phyloP scores from a whole-genome alignment of 2,113 vertebrate genomes.

The Nothocercus nigrocapillus region DNA sequence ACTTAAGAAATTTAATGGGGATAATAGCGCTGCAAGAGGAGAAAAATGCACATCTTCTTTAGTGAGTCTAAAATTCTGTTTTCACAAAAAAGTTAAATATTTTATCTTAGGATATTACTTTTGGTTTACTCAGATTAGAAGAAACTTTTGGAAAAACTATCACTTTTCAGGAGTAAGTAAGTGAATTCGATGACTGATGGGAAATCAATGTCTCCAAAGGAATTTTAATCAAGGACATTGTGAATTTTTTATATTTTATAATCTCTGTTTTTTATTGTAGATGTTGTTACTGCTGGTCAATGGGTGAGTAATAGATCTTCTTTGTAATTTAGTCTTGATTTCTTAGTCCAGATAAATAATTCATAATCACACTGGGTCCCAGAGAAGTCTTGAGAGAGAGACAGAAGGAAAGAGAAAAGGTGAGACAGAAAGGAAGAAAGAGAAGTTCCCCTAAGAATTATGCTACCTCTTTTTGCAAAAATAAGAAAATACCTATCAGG shows the following conservation, averaged over 20 bases:
- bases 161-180: not conserved
- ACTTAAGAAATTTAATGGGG: not conserved
- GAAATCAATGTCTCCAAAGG: not conserved
- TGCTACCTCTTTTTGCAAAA: not conserved
- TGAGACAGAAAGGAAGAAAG: not conserved
- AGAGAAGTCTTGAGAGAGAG: not conserved
- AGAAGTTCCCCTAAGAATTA: not conserved
- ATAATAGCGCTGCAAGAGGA: not conserved
- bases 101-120: not conserved
- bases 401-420: not conserved
- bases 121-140: not conserved
- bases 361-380: not conserved
- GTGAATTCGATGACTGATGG: not conserved
- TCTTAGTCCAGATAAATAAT: slow-evolving; percentile 33
- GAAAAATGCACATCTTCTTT: not conserved
- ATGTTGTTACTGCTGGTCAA: slow-evolving; percentile 10
- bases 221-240: not conserved
- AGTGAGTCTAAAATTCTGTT: not conserved
- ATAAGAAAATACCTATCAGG: slow-evolving; percentile 9
- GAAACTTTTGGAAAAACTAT: not conserved
- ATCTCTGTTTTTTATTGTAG: slow-evolving; percentile 52
- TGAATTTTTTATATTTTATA: not conserved
- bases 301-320: slow-evolving; percentile 45
- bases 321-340: slow-evolving; percentile 30
- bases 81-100: not conserved